phyloP scores from a whole-genome alignment of 2,888 invertebrate species.

The Synanthedon andrenaeformis region DNA sequence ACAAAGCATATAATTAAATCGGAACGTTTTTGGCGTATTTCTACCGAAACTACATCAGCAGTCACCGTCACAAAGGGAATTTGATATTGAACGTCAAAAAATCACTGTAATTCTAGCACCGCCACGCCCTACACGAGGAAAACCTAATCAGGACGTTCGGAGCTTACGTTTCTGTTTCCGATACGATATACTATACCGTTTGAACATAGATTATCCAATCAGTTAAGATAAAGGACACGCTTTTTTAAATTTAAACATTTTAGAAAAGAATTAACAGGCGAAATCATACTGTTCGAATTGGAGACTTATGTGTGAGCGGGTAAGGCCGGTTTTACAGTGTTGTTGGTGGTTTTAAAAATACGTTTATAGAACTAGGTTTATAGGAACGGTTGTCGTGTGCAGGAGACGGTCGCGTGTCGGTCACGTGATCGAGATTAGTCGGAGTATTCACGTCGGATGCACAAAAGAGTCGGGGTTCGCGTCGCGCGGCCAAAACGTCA shows the following conservation, averaged over 20 bases:
- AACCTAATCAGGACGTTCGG: constrained; percentile 59
- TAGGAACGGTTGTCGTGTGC: constrained; percentile 50
- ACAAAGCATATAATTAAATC: constrained; percentile 63
- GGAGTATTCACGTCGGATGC: constrained; percentile 57
- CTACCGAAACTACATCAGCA: constrained; percentile 38
- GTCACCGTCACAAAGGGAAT: constrained; percentile 37
- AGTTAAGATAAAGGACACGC: constrained; percentile 70
- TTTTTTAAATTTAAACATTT: constrained; percentile 40
- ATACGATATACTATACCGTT: constrained; percentile 64
- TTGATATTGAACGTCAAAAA: constrained; percentile 51
- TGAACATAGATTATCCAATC: constrained; percentile 71
- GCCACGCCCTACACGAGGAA: constrained; percentile 47
- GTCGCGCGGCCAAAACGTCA: constrained; percentile 53
- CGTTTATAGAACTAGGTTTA: constrained; percentile 30
- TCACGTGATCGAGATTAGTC: constrained; percentile 63
- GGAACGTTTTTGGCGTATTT: constrained; percentile 52
- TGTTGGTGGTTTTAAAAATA: constrained; percentile 10
- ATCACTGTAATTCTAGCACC: constrained; percentile 59
- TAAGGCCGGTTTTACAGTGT: constrained; percentile 25
- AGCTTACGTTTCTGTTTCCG: constrained; percentile 66
- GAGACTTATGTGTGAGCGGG: constrained; percentile 15
- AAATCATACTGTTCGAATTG: constrained; percentile 25
- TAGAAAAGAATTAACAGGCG: constrained; percentile 27
- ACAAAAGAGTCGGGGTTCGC: constrained; percentile 49
- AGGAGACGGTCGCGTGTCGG: constrained; percentile 51